phyloP scores from a whole-genome alignment of 2,797 vertebrate genomes.

The Acanthurus lineatus region DNA sequence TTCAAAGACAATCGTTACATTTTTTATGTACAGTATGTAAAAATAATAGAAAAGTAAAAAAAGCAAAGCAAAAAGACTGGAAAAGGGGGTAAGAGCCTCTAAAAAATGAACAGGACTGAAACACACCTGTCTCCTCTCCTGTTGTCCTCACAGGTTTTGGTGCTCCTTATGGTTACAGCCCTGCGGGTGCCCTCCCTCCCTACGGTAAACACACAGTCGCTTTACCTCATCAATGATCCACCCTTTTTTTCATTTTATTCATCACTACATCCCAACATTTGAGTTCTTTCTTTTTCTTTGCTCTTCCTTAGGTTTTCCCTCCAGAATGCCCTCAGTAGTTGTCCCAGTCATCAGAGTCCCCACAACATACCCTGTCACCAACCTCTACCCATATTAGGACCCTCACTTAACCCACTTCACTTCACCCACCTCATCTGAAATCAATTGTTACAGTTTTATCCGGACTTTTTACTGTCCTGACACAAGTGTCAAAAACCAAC shows the following conservation, averaged over 20 bases:
- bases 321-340: conserved; percentile 77
- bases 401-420: conserved; percentile 4
- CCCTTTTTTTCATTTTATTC: conserved; percentile 32
- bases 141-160: conserved; percentile 85
- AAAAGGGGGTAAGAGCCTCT: too few species aligned
- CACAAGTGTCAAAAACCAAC: not conserved
- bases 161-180: conserved; percentile 91
- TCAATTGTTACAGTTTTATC: conserved; percentile 32
- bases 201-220: conserved; percentile 85
- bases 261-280: conserved; percentile 48
- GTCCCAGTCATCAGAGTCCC: conserved; percentile 73
- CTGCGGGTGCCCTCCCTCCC: conserved; percentile 87
- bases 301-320: conserved; percentile 73
- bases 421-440: conserved; percentile 26
- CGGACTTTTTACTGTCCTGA: not conserved
- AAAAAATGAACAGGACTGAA: not conserved
- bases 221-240: conserved; percentile 33
- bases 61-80: too few species aligned
- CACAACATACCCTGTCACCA: conserved; percentile 64
- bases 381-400: conserved; percentile 72
- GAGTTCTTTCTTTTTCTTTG: conserved; percentile 34
- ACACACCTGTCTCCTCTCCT: not conserved
- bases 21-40: too few species aligned
- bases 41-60: too few species aligned
- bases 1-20: too few species aligned